These are phyloP conservation scores for Pollenia griseotomentosa DNA, from an alignment of 2,888 invertebrate genomes.

Conservation along the genomic window DNA sequence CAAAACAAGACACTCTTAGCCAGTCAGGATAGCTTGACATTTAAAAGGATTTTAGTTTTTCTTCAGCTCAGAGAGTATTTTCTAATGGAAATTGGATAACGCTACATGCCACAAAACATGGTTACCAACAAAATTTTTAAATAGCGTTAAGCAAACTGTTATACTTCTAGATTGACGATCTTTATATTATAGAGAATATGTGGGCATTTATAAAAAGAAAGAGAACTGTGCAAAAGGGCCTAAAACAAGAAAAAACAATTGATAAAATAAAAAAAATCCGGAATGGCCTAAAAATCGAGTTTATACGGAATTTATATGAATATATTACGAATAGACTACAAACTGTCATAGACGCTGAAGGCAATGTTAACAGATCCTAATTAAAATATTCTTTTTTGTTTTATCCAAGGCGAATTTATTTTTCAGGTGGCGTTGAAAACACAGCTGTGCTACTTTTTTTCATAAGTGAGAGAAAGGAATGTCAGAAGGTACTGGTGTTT, in stretches of 20 bases:
- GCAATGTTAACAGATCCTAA: too few relatives aligned
- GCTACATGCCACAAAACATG: not conserved
- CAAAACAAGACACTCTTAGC: not conserved
- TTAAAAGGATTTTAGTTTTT: not conserved
- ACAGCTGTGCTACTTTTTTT: too few relatives aligned
- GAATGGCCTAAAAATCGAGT: not conserved
- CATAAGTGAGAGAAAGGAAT: too few relatives aligned
- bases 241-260: not conserved
- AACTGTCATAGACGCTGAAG: constrained; percentile 6
- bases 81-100: not conserved
- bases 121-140: not conserved
- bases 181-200: too few relatives aligned
- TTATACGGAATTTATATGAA: not conserved
- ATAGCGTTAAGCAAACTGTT: too few relatives aligned
- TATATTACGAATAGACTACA: not conserved
- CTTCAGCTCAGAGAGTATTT: not conserved
- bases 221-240: too few relatives aligned
- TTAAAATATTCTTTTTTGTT: too few relatives aligned
- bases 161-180: too few relatives aligned
- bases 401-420: too few relatives aligned
- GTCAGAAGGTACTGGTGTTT: too few relatives aligned
- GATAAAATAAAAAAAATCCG: not conserved
- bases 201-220: too few relatives aligned
- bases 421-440: too few relatives aligned
- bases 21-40: not conserved